These are phyloP conservation scores for Blastomussa wellsi DNA, from an alignment of 92 coral and sea anemone genomes.

Conservation along the genomic window DNA sequence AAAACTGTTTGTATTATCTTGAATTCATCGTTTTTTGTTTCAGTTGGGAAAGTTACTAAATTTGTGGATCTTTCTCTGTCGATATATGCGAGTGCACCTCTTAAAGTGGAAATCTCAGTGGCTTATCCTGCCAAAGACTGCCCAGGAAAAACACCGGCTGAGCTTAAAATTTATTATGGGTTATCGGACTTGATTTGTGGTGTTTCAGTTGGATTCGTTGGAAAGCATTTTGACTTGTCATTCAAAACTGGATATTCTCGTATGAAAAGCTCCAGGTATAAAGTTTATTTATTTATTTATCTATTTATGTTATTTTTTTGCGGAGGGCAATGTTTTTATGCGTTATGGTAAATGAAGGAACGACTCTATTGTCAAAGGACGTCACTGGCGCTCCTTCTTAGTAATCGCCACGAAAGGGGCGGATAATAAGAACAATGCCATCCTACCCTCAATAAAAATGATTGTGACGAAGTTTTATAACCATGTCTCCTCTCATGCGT, in stretches of 20 bases:
- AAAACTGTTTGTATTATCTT: too few relatives aligned
- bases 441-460: too few relatives aligned
- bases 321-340: not conserved
- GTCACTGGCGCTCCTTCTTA: too few relatives aligned
- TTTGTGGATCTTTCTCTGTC: conserved; percentile 13
- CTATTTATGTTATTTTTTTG: not conserved
- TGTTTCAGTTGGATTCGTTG: conserved; percentile 4
- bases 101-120: not conserved
- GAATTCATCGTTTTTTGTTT: not conserved
- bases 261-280: not conserved
- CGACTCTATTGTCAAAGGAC: too few relatives aligned
- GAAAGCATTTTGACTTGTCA: not conserved
- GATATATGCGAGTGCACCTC: conserved; percentile 7
- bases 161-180: conserved; percentile 8
- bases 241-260: not conserved
- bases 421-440: too few relatives aligned
- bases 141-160: conserved; percentile 8
- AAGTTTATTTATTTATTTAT: too few relatives aligned
- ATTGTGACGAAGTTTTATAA: too few relatives aligned
- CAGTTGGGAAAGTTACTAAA: conserved; percentile 14
- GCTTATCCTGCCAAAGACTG: not conserved
- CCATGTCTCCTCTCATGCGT: too few relatives aligned
- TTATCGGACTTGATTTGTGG: not conserved
- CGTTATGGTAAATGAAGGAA: not conserved
- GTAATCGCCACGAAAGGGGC: too few relatives aligned